These are phyloP conservation scores for Ceratina japonica DNA, from an alignment of 1,140 invertebrate species.

Conservation along the genomic window DNA sequence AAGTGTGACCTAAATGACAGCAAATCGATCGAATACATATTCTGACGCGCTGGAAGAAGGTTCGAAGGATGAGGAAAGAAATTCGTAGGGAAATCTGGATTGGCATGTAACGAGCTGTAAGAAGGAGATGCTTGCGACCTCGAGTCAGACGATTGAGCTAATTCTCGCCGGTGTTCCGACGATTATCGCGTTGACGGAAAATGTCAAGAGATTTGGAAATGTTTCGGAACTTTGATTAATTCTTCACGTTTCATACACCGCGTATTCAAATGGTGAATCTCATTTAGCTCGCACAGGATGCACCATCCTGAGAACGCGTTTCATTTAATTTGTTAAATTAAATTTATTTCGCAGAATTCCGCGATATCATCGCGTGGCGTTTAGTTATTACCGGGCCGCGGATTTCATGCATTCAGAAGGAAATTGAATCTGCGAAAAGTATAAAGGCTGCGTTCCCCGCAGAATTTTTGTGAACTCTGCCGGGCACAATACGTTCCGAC, in stretches of 20 bases:
- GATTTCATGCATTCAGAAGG: no score
- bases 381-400: no score
- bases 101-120: constrained; percentile 36
- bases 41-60: background rate
- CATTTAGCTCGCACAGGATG: no score
- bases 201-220: background rate
- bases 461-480: background rate
- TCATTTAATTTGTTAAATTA: no score
- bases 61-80: background rate
- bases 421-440: no score
- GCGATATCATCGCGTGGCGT: no score
- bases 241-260: no score
- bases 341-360: no score
- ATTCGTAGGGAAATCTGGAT: background rate
- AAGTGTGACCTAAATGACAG: background rate
- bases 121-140: background rate
- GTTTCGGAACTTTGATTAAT: background rate
- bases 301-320: no score
- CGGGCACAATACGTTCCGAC: background rate
- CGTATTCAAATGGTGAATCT: no score
- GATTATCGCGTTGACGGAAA: background rate
- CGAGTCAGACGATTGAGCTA: constrained; percentile 40
- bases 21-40: background rate
- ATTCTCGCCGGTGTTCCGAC: background rate
- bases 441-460: no score